phyloP scores from a whole-genome alignment of 2,888 invertebrate genomes.

The Dastarcus helophoroides region DNA sequence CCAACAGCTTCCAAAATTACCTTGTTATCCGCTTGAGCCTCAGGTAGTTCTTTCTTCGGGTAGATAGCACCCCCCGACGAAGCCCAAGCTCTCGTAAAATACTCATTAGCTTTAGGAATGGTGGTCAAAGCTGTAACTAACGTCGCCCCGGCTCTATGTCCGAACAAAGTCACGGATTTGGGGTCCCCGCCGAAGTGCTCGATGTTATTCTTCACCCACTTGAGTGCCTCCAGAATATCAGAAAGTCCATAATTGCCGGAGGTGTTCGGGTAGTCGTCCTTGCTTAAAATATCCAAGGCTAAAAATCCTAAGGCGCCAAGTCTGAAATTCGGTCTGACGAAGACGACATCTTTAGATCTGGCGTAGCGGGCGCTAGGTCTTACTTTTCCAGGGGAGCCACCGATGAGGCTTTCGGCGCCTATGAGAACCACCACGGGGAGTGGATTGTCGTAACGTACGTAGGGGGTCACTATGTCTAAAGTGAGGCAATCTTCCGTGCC shows the following conservation, averaged over 20 bases:
- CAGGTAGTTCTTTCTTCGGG: conserved; percentile 50
- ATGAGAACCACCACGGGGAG: conserved; percentile 74
- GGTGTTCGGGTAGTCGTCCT: conserved; percentile 56
- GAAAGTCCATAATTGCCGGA: conserved; percentile 81
- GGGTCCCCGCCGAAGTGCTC: conserved; percentile 75
- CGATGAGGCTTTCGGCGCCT: conserved; percentile 66
- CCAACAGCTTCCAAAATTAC: conserved; percentile 45
- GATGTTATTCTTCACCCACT: conserved; percentile 74
- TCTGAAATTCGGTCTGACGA: conserved; percentile 79
- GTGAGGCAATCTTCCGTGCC: conserved; percentile 75
- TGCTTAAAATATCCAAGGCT: conserved; percentile 57
- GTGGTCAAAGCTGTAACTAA: conserved; percentile 62
- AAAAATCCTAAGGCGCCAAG: conserved; percentile 56
- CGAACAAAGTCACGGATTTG: conserved; percentile 66
- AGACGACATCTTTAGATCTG: conserved; percentile 66
- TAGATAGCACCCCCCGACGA: conserved; percentile 65
- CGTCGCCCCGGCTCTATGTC: conserved; percentile 74
- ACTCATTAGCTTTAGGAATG: conserved; percentile 46
- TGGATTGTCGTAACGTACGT: conserved; percentile 65
- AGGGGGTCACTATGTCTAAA: conserved; percentile 71
- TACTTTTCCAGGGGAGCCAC: conserved; percentile 59
- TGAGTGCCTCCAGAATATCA: conserved; percentile 63
- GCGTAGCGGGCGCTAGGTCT: conserved; percentile 69
- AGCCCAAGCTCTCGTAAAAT: conserved; percentile 70
- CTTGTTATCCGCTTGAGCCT: conserved; percentile 50